Conservation (phyloP, 2,113 vertebrate genomes). For the Excalfactoria chinensis region DNA sequence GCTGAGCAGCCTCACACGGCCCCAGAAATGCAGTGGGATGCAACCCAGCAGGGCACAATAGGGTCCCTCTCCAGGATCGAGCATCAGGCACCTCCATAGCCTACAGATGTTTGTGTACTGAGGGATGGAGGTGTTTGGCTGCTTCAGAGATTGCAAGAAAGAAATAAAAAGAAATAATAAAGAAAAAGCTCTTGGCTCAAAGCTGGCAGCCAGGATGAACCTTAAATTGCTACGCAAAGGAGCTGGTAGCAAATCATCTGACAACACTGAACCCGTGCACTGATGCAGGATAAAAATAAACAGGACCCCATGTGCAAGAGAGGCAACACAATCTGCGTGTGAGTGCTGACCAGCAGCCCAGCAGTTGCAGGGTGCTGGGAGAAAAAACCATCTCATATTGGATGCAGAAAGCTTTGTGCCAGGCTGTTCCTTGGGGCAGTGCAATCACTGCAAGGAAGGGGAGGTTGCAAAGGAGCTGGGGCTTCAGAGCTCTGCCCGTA, state of each 20-base stretch:
- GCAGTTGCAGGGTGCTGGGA: neutral
- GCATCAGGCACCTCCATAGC: neutral
- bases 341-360: accelerated
- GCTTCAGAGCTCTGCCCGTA: neutral
- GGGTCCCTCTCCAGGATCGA: neutral
- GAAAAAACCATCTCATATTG: neutral
- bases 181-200: neutral
- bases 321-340: accelerated
- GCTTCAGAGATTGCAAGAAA: neutral
- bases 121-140: neutral
- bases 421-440: neutral
- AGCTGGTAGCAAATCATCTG: neutral
- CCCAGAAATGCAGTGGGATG: too few relatives aligned
- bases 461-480: neutral
- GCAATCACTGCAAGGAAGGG: neutral
- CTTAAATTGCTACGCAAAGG: neutral
- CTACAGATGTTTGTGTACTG: neutral
- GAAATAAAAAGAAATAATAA: neutral
- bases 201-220: neutral
- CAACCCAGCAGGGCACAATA: neutral
- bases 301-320: accelerated
- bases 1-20: too few relatives aligned
- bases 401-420: neutral
- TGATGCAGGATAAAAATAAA: neutral
- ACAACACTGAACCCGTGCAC: accelerated